Conservation (phyloP, 2,113 vertebrate genomes). For the Chitala chitala region DNA sequence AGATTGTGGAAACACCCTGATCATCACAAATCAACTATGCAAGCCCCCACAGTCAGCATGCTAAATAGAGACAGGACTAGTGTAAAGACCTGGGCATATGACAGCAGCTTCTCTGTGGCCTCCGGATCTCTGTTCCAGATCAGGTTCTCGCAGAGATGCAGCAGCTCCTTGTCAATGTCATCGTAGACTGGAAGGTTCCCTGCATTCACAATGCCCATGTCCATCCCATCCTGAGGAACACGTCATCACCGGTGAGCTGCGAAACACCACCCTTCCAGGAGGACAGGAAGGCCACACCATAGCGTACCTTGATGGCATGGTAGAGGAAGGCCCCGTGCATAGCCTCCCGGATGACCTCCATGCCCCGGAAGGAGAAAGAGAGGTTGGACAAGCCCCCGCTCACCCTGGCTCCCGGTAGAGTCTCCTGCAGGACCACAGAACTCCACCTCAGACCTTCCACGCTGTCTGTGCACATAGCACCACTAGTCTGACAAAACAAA, state of each 20-base stretch:
- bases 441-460: too few relatives aligned
- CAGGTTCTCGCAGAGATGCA: conserved; percentile 85
- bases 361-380: conserved; percentile 95
- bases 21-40: too few relatives aligned
- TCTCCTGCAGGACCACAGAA: conserved; percentile 61
- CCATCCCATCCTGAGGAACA: conserved; percentile 74
- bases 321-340: conserved; percentile 95
- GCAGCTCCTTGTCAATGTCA: conserved; percentile 84
- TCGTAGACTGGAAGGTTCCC: conserved; percentile 92
- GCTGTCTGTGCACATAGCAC: too few relatives aligned
- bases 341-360: conserved; percentile 92
- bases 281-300: too few relatives aligned
- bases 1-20: too few relatives aligned
- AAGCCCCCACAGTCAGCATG: too few relatives aligned
- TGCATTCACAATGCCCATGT: conserved; percentile 98
- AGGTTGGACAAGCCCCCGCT: conserved; percentile 96
- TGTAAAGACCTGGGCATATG: conserved; percentile 78
- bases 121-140: conserved; percentile 92
- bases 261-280: background rate
- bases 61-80: background rate
- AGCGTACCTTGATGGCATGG: conserved; percentile 69
- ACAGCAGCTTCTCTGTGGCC: conserved; percentile 88
- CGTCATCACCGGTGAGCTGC: background rate
- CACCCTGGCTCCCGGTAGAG: conserved; percentile 76
- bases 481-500: too few relatives aligned